Base-by-base conservation (phyloP, 2,113 vertebrate species). In the Pseudois nayaur region DNA sequence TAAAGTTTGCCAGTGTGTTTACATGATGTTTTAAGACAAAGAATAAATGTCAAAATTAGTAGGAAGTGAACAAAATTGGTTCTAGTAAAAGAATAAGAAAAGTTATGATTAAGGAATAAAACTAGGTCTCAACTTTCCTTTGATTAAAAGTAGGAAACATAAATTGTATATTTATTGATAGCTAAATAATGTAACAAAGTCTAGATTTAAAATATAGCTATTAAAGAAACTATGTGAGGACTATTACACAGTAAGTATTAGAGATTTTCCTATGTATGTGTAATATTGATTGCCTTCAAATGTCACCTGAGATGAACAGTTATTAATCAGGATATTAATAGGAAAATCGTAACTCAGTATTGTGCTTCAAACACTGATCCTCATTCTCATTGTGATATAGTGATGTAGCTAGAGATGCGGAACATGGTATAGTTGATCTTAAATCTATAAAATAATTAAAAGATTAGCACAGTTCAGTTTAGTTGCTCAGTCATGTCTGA, bases 401-500 rank as follows among this genome's bases (percentile, higher is more conserved):
- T 81, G 64, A 71, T 60, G 0, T 57, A 81, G 15, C 40, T 83
- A 45, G 21, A 92, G 52, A 97, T 90, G 45, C 3, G 57, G 15
- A 8, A 84, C 43, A 11, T 50, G 33, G 81, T 25, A 17, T 16
- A 83, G 23, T 86, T 74, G 4, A 6, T 93, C 19, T 6, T 21
- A 87, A 89, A 23, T 71, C 11, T 40, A 36, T 40, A 87, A 92
- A 87, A 45, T 59, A 89, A 29, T 89, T 79, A 23, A 91, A 94
- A 89, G 17, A 6, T 91, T 15, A 79, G 21, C 40, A 91, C 2
- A 36, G 67, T 71, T 71, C 64, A 67, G 64, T 71, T 36, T 11
- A 36, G 17, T 36, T 0, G 0, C n/a, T 71, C n/a, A 71, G 33
- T 21, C 64, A 23, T 71, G n/a, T 40, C 67, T 0, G 1, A 71